Percentiles rank a stretch among this genome's conserved stretches.
phyloP scores from a whole-genome alignment of 2,113 vertebrate species.

The Eudyptes chrysolophus region DNA sequence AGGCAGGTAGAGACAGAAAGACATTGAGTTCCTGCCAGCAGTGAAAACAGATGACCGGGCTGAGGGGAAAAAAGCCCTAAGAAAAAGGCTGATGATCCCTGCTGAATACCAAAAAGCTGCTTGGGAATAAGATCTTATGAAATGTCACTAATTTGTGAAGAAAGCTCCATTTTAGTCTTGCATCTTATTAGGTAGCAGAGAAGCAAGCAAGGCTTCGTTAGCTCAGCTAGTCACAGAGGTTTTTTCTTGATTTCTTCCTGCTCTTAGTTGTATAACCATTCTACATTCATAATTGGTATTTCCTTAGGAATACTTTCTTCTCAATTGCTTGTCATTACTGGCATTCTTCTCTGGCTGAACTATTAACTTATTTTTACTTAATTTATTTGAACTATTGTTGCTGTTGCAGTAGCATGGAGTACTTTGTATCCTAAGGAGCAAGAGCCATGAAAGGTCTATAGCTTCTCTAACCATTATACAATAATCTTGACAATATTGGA shows the following conservation, averaged over 20 bases:
- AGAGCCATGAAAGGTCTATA: background rate
- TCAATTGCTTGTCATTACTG: background rate
- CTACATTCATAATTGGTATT: background rate
- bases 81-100: background rate
- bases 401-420: background rate
- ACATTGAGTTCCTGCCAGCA: background rate
- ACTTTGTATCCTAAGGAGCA: background rate
- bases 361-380: background rate
- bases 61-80: background rate
- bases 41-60: background rate
- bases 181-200: background rate
- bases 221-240: background rate
- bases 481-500: background rate
- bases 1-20: background rate
- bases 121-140: background rate
- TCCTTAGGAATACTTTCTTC: background rate
- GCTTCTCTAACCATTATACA: background rate
- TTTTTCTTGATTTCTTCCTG: background rate
- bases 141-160: conserved; percentile 1
- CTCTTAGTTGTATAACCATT: background rate
- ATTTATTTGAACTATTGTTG: background rate
- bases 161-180: background rate
- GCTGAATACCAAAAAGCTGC: background rate
- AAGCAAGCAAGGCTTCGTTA: background rate
- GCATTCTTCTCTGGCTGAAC: background rate